These are phyloP conservation scores for Merops nubicus DNA, from an alignment of 2,113 vertebrate species.

Conservation along the genomic window DNA sequence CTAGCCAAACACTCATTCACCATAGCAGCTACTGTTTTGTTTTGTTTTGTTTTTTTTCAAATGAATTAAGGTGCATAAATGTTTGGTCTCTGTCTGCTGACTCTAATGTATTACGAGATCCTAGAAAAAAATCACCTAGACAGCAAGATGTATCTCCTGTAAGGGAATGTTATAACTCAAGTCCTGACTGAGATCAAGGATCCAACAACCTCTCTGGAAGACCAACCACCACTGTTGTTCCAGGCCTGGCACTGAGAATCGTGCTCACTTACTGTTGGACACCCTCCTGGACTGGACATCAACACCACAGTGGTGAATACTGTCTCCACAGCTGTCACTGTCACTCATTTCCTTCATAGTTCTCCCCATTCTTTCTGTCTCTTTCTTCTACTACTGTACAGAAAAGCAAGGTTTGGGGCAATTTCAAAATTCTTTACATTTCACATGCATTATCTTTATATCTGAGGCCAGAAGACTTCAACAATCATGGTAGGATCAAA, in stretches of 20 bases:
- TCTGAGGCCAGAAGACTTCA: background rate
- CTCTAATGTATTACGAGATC: background rate
- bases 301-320: background rate
- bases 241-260: background rate
- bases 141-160: background rate
- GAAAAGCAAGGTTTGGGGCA: background rate
- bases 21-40: background rate
- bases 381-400: background rate
- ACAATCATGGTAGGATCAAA: background rate
- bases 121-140: background rate
- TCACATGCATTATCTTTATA: background rate
- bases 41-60: too few relatives aligned
- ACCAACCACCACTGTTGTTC: background rate
- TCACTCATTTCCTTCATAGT: background rate
- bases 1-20: background rate
- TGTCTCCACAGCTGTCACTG: background rate
- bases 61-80: background rate
- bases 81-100: background rate
- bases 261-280: background rate
- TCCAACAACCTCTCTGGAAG: background rate
- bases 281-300: background rate
- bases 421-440: background rate
- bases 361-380: background rate
- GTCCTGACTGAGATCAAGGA: background rate
- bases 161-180: background rate